Base-by-base conservation (phyloP, 2,113 vertebrate species). In the Calyptomena viridis region DNA sequence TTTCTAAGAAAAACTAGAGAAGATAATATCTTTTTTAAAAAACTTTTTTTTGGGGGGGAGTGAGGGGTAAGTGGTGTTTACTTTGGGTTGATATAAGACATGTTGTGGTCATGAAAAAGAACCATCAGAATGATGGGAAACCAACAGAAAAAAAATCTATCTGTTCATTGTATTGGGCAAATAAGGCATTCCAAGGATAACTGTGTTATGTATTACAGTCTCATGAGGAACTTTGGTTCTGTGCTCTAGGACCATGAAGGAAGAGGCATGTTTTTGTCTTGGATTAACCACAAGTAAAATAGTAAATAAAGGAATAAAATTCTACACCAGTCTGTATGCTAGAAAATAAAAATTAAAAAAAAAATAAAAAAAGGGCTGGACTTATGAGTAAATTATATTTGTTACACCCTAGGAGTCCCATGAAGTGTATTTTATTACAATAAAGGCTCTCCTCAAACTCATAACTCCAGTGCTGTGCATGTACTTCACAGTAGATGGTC, bases 1-100 rank as follows among this genome's bases (percentile, higher is more conserved):
- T 69, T 96, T 93, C 55, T 31, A 86, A 59, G 18, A 87, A 66
- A 91, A 71, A 89, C 15, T 72, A 50, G 2, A 53, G 31, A 95
- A 84, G 4, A n/a, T 33, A 75, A 40, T 5, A 62, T 10, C 3
- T 39, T 85, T 53, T 62, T 64, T 30, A 53, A 20, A 46, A 46
- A 46, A 18, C 17, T 18, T 52, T 16, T 58, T 47, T 11, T 4
- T 5, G 2, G 2, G 16, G 0, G 1, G 3, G 4, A 16, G 5
- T 8, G 1, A 20, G 10, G 18, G 37, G 25, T 2, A 9, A 37
- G 12, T 5, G 8, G 11, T 62, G 25, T 93, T 94, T 30, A 67
- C 14, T 89, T 90, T 21, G 25, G 9, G 5, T 86, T 83, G 47
- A 68, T 66, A 60, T 40, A 59, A 78, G 47, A 18, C 44, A 44